These are phyloP conservation scores for Phenganax subtilis DNA, from an alignment of 92 coral and sea anemone genomes.

Conservation along the genomic window DNA sequence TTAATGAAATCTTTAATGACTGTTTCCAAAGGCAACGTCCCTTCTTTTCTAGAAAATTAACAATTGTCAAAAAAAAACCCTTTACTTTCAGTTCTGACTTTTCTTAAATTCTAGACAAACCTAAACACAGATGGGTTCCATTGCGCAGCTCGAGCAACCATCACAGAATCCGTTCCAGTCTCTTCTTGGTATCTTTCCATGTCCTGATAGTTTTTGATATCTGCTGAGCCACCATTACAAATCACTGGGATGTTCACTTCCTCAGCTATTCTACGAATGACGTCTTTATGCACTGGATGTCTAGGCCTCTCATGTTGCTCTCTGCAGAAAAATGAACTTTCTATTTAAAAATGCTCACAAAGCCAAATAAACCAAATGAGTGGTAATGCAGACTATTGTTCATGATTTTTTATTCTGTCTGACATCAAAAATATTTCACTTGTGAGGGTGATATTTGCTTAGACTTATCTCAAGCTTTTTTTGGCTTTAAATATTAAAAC, in stretches of 20 bases:
- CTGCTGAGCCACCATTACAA: slow-evolving; percentile 85
- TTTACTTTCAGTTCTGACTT: too few species aligned
- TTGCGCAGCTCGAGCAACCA: slow-evolving; percentile 98
- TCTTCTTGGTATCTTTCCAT: slow-evolving; percentile 68
- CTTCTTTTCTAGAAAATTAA: slow-evolving; percentile 47
- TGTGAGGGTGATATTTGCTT: too few species aligned
- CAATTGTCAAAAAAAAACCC: neutral
- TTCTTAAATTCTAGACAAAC: slow-evolving; percentile 27
- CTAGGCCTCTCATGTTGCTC: slow-evolving; percentile 82
- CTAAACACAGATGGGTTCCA: slow-evolving; percentile 95
- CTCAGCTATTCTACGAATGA: slow-evolving; percentile 66
- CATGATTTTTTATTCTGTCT: too few species aligned
- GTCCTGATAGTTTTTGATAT: slow-evolving; percentile 69
- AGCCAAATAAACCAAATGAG: neutral
- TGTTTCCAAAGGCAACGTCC: slow-evolving; percentile 59
- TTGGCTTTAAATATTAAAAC: neutral
- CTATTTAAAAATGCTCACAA: neutral
- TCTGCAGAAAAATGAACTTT: slow-evolving; percentile 30
- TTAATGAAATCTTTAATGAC: slow-evolving; percentile 76
- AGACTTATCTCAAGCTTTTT: neutral
- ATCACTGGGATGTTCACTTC: slow-evolving; percentile 81
- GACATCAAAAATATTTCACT: too few species aligned
- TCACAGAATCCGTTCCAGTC: slow-evolving; percentile 80
- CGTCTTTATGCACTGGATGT: slow-evolving; percentile 74
- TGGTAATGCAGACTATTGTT: too few species aligned